Evolutionary conservation across 2,888 invertebrate species (phyloP).

Genomic region (Lasioglossum malachurum): DNA sequence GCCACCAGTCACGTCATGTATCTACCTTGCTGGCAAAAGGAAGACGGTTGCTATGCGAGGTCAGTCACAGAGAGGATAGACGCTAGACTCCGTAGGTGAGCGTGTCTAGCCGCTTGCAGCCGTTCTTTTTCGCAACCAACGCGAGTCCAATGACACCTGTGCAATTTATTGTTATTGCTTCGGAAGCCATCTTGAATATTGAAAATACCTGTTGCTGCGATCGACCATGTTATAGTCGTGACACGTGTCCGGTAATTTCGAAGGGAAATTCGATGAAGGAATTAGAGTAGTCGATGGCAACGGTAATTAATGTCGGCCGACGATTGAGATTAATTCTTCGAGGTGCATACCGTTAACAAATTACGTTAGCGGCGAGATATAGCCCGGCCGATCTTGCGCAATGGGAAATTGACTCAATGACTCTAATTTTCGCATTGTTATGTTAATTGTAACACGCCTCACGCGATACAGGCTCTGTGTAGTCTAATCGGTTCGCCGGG

Average conservation of each 20-base stretch:
- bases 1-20: not conserved
- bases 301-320: not conserved
- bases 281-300: not conserved
- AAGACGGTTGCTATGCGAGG: constrained; percentile 71
- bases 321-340: not conserved
- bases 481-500: constrained; percentile 64
- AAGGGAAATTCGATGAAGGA: not conserved
- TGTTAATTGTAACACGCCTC: constrained; percentile 74
- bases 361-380: constrained; percentile 15
- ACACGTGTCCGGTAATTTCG: not conserved
- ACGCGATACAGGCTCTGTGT: constrained; percentile 44
- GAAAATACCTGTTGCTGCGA: not conserved
- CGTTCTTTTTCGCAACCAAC: constrained; percentile 30
- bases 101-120: constrained; percentile 10
- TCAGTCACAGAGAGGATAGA: constrained; percentile 65
- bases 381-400: constrained; percentile 62
- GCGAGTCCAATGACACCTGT: not conserved
- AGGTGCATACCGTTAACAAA: constrained; percentile 5
- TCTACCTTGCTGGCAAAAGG: constrained; percentile 46
- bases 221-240: not conserved
- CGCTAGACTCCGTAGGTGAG: constrained; percentile 22
- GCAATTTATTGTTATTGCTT: constrained; percentile 4
- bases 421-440: constrained; percentile 78
- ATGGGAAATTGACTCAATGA: constrained; percentile 71
- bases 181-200: not conserved